phyloP scores from a whole-genome alignment of 37 sponge, comb jelly and placozoan genomes.

The Cladorhizidae sp. region DNA sequence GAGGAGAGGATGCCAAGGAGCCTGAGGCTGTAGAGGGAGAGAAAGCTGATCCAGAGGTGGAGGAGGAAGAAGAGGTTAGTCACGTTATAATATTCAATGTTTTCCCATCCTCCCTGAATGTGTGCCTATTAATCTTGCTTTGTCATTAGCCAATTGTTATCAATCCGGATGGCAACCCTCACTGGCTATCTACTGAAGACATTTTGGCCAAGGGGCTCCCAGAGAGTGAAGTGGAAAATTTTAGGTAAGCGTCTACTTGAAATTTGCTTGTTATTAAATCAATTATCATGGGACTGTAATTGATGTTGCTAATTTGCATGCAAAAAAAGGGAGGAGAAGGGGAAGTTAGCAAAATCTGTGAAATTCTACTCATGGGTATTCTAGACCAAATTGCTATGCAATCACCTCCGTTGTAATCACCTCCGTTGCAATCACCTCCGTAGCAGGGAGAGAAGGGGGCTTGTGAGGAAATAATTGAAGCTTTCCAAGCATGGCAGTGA shows the following conservation, averaged over 20 bases:
- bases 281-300: not conserved
- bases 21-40: not conserved
- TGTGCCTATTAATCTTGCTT: not conserved
- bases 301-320: not conserved
- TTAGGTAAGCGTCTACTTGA: conserved; percentile 25
- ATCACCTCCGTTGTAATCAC: no score
- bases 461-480: no score
- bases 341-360: no score
- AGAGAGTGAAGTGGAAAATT: conserved; percentile 41
- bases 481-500: no score
- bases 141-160: conserved; percentile 15
- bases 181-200: conserved; percentile 56
- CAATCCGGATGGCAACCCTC: conserved; percentile 29
- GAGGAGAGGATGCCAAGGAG: not conserved
- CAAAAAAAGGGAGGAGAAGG: not conserved
- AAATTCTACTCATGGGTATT: no score
- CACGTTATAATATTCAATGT: no score
- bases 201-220: conserved; percentile 52
- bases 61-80: conserved; percentile 6
- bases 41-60: not conserved
- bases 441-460: no score
- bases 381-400: no score
- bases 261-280: not conserved
- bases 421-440: no score
- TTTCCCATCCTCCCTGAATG: no score